Evolutionary conservation across 2,888 invertebrate species (phyloP).

Genomic region (Idaea aversata): DNA sequence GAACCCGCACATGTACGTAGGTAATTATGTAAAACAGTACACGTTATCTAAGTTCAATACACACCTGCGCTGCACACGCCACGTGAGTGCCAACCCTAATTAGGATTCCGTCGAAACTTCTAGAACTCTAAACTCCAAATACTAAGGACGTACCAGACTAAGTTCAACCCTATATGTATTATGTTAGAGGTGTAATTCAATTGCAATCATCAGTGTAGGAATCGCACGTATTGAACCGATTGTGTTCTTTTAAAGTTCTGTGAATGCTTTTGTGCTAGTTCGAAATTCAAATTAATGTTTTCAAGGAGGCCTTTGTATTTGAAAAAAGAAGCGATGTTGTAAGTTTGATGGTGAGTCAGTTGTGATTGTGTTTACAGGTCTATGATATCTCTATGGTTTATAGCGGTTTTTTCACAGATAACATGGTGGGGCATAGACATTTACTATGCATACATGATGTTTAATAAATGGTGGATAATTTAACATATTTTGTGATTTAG

Average conservation of each 20-base stretch:
- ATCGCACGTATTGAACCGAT: background rate
- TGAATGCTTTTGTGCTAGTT: background rate
- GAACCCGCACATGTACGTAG: background rate
- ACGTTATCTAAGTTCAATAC: background rate
- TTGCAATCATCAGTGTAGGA: background rate
- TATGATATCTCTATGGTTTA: too few species aligned
- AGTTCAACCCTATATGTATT: background rate
- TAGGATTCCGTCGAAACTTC: background rate
- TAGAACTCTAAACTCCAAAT: background rate
- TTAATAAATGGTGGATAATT: too few species aligned
- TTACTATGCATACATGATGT: too few species aligned
- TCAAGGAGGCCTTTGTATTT: background rate
- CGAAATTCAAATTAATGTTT: background rate
- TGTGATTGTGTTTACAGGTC: too few species aligned
- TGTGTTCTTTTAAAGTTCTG: background rate
- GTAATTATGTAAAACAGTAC: background rate
- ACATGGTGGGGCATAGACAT: too few species aligned
- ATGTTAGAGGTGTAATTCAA: background rate
- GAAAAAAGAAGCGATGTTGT: background rate
- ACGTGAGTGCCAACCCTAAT: background rate
- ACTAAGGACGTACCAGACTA: background rate
- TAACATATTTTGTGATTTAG: too few species aligned
- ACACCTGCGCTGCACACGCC: background rate
- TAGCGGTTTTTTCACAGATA: too few species aligned
- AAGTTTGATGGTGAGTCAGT: background rate